These are phyloP conservation scores for Psophia crepitans DNA, from an alignment of 2,113 vertebrate species.

Conservation along the genomic window DNA sequence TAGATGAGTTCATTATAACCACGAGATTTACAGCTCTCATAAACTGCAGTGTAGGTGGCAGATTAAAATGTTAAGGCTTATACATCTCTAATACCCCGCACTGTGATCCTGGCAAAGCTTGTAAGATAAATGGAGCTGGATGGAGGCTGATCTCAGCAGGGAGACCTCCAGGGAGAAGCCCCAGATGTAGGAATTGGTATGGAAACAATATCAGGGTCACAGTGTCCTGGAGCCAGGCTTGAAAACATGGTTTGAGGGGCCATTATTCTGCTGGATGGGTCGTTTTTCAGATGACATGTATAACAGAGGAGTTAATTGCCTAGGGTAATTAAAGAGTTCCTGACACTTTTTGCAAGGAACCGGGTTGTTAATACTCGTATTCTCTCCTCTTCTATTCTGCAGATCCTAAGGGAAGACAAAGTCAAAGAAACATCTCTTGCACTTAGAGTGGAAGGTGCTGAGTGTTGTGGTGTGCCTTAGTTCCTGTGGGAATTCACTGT, in stretches of 20 bases:
- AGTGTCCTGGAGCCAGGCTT: not conserved
- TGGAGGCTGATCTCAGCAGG: not conserved
- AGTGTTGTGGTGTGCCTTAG: constrained; percentile 54
- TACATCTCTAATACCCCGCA: constrained; percentile 1
- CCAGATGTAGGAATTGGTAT: not conserved
- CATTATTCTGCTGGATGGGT: not conserved
- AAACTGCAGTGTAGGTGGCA: constrained; percentile 69
- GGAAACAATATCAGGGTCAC: not conserved
- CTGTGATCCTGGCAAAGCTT: not conserved
- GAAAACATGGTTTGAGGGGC: constrained; percentile 43
- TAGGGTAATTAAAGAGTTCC: constrained; percentile 62
- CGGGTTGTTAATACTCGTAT: not conserved
- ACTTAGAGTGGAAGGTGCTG: constrained; percentile 34
- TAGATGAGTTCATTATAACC: constrained; percentile 70
- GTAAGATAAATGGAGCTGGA: not conserved
- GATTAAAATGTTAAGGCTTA: constrained; percentile 67
- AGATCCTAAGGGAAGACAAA: constrained; percentile 61
- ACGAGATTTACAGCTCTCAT: constrained; percentile 65
- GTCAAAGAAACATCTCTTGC: constrained; percentile 15
- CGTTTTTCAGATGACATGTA: constrained; percentile 36
- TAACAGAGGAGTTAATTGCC: constrained; percentile 44
- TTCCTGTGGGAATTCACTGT: constrained; percentile 60
- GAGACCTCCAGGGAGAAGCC: not conserved
- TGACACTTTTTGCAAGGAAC: constrained; percentile 37
- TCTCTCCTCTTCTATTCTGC: not conserved